These are phyloP conservation scores for Microchirus variegatus DNA, from an alignment of 2,797 vertebrate genomes.

Conservation along the genomic window DNA sequence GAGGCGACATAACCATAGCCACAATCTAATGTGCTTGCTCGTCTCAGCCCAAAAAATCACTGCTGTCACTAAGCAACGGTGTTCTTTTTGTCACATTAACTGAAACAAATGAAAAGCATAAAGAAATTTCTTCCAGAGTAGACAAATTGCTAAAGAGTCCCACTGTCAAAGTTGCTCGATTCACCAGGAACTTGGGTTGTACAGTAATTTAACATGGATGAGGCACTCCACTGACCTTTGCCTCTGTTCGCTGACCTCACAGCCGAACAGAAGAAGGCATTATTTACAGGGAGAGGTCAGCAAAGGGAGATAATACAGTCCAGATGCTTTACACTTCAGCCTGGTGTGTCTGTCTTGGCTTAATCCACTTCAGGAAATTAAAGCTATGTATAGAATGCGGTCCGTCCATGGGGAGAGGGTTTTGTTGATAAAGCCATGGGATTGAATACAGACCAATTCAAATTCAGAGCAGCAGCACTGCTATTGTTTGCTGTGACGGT, in stretches of 20 bases:
- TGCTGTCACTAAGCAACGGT: conserved; percentile 9
- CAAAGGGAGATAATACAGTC: conserved; percentile 57
- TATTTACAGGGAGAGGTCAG: conserved; percentile 65
- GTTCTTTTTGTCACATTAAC: conserved; percentile 22
- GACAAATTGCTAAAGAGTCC: conserved; percentile 15
- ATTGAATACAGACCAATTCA: conserved; percentile 30
- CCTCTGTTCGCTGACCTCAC: conserved; percentile 32
- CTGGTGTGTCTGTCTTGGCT: conserved; percentile 32
- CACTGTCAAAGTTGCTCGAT: conserved; percentile 15
- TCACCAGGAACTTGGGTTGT: conserved; percentile 20
- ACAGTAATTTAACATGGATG: conserved; percentile 64
- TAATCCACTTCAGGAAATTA: conserved; percentile 68
- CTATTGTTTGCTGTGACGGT: conserved; percentile 18
- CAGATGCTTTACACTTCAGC: conserved; percentile 67
- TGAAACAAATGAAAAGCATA: conserved; percentile 25
- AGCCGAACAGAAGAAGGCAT: conserved; percentile 52
- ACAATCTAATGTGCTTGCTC: conserved; percentile 16
- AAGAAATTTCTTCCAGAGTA: conserved; percentile 1
- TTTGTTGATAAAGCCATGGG: conserved; percentile 47
- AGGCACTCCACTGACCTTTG: conserved; percentile 46
- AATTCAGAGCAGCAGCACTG: conserved; percentile 22
- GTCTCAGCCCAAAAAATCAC: conserved; percentile 2
- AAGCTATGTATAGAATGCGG: conserved; percentile 48
- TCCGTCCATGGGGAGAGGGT: conserved; percentile 7
- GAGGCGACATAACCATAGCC: background rate